Evolutionary conservation across 1,140 invertebrate species (phyloP), one percentile per base, ranked within the genome.

Genomic region (Oryzaephilus surinamensis): DNA sequence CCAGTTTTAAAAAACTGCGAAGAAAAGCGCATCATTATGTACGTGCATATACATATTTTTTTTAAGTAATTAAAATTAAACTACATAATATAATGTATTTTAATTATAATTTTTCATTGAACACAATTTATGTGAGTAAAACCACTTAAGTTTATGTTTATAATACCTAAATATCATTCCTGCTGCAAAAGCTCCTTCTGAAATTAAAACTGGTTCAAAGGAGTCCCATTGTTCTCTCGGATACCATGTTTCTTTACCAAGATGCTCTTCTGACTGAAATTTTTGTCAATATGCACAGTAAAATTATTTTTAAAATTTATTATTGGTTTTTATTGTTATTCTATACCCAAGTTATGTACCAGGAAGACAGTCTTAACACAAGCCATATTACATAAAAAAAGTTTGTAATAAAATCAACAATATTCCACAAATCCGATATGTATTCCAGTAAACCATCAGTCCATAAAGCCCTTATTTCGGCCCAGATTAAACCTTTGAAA

Each of bases 381-480:
- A 79, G 76, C 6, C 89, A 90, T 2, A 75, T 69, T 12, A 87
- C 70, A 58, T 95, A 96, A 0, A 94, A 66, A 2, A 74, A 76
- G 60, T 94, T 95, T 28, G 89, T 76, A 1, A 84, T 80, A 52
- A 95, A 93, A 66, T 97, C 93, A 41, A 96, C 85, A 56, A 91
- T 88, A 60, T 97, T 97, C 92, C 93, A 97, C 74, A 95, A 80
- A 58, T 97, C 88, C 2, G 80, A 68, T 8, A 93, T 69, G 58
- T 96, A 97, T 0, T 76, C 76, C 12, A 74, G 72, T 17, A 95
- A 70, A 14, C 91, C 91, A 52, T 88, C 78, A 1, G 77, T 70
- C 65, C 80, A 91, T 16, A 93, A 80, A 61, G 95, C 89, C 56
- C 86, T 81, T 5, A 81, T 81, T 64, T 96, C 91, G 57, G 92